phyloP scores from a whole-genome alignment of 2,797 vertebrate species.

The Chaetodon trifasciatus region DNA sequence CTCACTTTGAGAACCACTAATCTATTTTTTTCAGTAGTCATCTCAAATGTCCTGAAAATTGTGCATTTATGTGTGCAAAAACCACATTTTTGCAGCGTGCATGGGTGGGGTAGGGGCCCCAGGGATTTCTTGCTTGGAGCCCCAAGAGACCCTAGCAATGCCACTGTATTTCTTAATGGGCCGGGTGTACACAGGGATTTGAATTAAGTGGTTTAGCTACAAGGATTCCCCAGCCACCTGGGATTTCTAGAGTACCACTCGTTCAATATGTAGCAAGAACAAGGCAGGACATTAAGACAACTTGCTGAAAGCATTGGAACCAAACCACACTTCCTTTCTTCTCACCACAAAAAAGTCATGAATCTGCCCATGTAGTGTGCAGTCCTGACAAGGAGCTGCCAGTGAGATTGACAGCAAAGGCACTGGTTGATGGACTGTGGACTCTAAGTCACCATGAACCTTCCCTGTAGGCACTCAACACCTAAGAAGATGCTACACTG shows the following conservation, averaged over 20 bases:
- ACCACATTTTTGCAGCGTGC: too few species aligned
- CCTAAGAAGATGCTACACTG: slow-evolving; percentile 11
- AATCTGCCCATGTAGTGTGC: slow-evolving; percentile 48
- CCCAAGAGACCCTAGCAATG: too few species aligned
- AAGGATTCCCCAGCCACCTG: slow-evolving; percentile 21
- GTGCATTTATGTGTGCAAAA: too few species aligned
- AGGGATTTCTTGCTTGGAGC: too few species aligned
- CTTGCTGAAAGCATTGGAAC: slow-evolving; percentile 48
- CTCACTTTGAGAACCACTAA: too few species aligned
- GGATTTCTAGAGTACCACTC: slow-evolving; percentile 55
- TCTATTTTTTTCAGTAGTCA: too few species aligned
- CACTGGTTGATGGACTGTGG: slow-evolving; percentile 46
- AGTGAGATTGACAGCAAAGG: slow-evolving; percentile 36
- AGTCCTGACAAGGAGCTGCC: slow-evolving; percentile 42
- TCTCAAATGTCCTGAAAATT: too few species aligned
- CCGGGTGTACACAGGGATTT: slow-evolving; percentile 33
- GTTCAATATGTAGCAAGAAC: slow-evolving; percentile 61
- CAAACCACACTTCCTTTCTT: slow-evolving; percentile 18
- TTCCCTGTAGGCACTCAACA: slow-evolving; percentile 9
- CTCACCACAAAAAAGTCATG: slow-evolving; percentile 40
- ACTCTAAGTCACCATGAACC: slow-evolving; percentile 60
- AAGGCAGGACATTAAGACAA: slow-evolving; percentile 41
- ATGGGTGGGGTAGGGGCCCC: too few species aligned
- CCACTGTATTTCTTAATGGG: too few species aligned
- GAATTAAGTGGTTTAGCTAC: slow-evolving; percentile 29